Evolutionary conservation across 2,113 vertebrate species (phyloP), one percentile per base, ranked within the genome.

Genomic region (Erythrocercus mccallii): DNA sequence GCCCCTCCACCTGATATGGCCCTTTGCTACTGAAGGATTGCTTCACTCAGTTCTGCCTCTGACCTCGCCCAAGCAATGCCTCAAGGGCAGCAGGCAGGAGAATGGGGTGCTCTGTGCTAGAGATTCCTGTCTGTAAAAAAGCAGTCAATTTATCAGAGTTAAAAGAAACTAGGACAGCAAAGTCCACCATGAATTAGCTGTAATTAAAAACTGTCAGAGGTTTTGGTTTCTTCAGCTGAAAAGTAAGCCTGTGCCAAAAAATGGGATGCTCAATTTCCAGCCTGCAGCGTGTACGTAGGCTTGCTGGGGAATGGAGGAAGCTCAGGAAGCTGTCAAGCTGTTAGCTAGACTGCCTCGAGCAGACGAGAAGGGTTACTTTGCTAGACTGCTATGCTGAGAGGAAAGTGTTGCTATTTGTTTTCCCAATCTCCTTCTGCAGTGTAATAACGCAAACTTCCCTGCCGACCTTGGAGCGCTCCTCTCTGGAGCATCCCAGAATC

Each of bases 311-410:
- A 61, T 3, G 56, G 2, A 45, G 71, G 90, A 21, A 70, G 81
- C 69, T 22, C 18, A 19, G 92, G 90, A 88, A 93, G 92, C 89
- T 82, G 91, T 70, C 92, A 76, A 90, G 80, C 92, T 81, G 89
- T 77, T 92, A 58, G 56, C 73, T 20, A 64, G 84, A 35, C 81
- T n/a, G 73, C 80, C 92, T n/a, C 2, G 37, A 90, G 88, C 90
- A 88, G 90, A 53, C 2, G 85, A 88, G 78, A 12, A 68, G 88
- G 81, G 89, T 60, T 66, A 74, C 28, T 73, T 57, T 66, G 70
- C 90, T 62, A 90, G 84, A 82, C 86, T 70, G 80, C 88, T 88
- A 53, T 16, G 45, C 92, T 3, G 93, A 82, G 4, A 91, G 73
- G 35, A 5, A 69, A 69, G 88, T 7, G 71, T 35, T 27, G 93